These are phyloP conservation scores for Aleiodes sp. DNA, from an alignment of 1,140 invertebrate genomes.

Conservation along the genomic window DNA sequence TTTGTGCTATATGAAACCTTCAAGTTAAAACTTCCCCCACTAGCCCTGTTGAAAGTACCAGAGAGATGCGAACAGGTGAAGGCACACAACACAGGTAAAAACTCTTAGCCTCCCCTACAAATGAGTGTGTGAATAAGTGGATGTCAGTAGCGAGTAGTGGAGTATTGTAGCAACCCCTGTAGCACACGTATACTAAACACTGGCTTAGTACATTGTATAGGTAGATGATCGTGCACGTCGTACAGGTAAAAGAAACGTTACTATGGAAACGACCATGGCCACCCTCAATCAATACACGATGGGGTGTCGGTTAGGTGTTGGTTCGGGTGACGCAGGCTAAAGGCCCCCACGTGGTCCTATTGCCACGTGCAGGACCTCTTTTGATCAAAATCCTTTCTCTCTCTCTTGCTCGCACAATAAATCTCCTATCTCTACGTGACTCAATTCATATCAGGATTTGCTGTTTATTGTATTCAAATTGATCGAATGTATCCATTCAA, in stretches of 20 bases:
- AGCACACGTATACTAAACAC: background rate
- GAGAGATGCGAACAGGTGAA: slow-evolving; percentile 31
- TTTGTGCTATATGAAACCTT: slow-evolving; percentile 6
- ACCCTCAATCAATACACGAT: slow-evolving; percentile 60
- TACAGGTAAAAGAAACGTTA: slow-evolving; percentile 59
- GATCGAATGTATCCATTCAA: background rate
- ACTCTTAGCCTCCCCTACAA: background rate
- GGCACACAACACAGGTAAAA: slow-evolving; percentile 22
- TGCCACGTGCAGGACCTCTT: slow-evolving; percentile 58
- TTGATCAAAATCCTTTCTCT: slow-evolving; percentile 14
- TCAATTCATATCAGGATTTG: background rate
- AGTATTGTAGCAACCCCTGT: background rate
- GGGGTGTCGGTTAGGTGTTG: slow-evolving; percentile 46
- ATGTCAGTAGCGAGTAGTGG: background rate
- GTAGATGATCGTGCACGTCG: slow-evolving; percentile 34
- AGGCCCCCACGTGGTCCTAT: slow-evolving; percentile 58
- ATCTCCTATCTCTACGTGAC: background rate
- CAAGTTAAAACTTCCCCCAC: background rate
- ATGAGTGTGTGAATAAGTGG: background rate
- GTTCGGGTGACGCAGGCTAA: slow-evolving; percentile 55
- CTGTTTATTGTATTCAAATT: background rate
- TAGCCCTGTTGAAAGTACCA: background rate
- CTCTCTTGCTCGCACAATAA: background rate
- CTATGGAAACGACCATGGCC: slow-evolving; percentile 61
- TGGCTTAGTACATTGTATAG: background rate